Conservation (phyloP, 1,140 invertebrate species). For the Apis laboriosa region DNA sequence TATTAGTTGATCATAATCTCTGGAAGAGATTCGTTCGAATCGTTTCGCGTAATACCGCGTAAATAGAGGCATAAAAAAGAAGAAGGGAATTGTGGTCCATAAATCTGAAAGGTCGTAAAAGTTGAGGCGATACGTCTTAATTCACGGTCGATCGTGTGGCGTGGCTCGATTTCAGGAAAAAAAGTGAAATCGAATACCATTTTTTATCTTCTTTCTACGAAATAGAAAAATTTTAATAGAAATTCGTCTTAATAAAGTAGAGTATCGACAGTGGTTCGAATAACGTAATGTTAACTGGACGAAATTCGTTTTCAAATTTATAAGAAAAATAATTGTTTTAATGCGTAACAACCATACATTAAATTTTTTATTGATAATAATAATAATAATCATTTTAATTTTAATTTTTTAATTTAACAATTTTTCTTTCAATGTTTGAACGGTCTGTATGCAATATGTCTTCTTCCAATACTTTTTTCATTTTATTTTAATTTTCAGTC, state of each 20-base stretch:
- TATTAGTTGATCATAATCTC: background rate
- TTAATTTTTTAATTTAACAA: too few relatives aligned
- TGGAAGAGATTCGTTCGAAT: background rate
- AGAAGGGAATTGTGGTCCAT: slow-evolving; percentile 7
- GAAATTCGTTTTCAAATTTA: too few relatives aligned
- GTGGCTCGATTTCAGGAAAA: slow-evolving; percentile 10
- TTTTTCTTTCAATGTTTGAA: too few relatives aligned
- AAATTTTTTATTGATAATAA: too few relatives aligned
- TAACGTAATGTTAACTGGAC: background rate
- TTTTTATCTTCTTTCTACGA: background rate
- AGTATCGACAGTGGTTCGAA: background rate
- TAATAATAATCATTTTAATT: too few relatives aligned
- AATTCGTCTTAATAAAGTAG: too few relatives aligned
- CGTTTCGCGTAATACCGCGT: background rate
- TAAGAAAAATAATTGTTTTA: too few relatives aligned
- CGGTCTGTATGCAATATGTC: too few relatives aligned
- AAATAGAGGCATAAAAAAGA: slow-evolving; percentile 23
- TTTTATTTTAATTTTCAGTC: too few relatives aligned
- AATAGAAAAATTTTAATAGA: background rate
- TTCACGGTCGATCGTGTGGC: slow-evolving; percentile 26
- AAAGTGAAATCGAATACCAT: slow-evolving; percentile 37
- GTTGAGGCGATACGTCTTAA: slow-evolving; percentile 48
- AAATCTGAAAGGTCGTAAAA: slow-evolving; percentile 54
- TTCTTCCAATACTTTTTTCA: too few relatives aligned
- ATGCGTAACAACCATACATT: too few relatives aligned